Percentiles rank a stretch among this genome's conserved stretches.
Evolutionary conservation across 2,797 vertebrate species (phyloP).

Genomic region (Chelmon rostratus): DNA sequence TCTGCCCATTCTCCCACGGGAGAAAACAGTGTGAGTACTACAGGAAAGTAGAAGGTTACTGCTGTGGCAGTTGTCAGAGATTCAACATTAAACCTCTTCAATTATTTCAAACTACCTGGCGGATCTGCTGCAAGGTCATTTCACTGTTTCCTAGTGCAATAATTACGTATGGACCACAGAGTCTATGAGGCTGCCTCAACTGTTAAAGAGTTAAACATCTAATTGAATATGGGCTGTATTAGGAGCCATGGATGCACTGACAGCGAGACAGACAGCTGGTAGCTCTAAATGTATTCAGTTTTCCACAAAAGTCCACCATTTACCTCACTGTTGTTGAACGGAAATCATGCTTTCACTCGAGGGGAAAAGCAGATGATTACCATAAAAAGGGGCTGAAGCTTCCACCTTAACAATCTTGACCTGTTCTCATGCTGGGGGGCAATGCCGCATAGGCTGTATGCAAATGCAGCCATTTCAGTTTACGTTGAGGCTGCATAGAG

Average conservation of each 20-base stretch:
- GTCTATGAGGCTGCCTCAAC: neutral
- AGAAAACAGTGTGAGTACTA: conserved; percentile 56
- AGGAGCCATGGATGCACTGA: conserved; percentile 11
- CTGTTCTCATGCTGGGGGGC: conserved; percentile 46
- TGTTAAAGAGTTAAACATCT: conserved; percentile 39
- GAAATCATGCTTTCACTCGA: conserved; percentile 51
- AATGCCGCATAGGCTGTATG: conserved; percentile 68
- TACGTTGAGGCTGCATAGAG: conserved; percentile 54
- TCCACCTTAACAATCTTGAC: conserved; percentile 69
- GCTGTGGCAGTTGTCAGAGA: conserved; percentile 59
- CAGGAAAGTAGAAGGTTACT: conserved; percentile 57
- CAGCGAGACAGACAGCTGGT: conserved; percentile 32
- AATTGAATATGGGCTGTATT: conserved; percentile 24
- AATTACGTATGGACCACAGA: conserved; percentile 8
- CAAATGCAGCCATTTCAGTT: conserved; percentile 74
- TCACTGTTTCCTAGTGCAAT: conserved; percentile 20
- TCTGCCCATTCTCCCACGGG: conserved; percentile 66
- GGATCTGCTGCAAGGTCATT: conserved; percentile 47
- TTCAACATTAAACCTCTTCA: conserved; percentile 46
- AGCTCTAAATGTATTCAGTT: conserved; percentile 41
- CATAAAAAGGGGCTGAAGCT: conserved; percentile 63
- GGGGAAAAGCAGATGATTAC: conserved; percentile 60
- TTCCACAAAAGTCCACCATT: conserved; percentile 48
- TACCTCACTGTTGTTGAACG: conserved; percentile 38
- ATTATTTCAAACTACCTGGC: conserved; percentile 26